Percentiles rank a stretch among this genome's conserved stretches.
Evolutionary conservation across 1,140 invertebrate species (phyloP).

Genomic region (Odontomachus brunneus): DNA sequence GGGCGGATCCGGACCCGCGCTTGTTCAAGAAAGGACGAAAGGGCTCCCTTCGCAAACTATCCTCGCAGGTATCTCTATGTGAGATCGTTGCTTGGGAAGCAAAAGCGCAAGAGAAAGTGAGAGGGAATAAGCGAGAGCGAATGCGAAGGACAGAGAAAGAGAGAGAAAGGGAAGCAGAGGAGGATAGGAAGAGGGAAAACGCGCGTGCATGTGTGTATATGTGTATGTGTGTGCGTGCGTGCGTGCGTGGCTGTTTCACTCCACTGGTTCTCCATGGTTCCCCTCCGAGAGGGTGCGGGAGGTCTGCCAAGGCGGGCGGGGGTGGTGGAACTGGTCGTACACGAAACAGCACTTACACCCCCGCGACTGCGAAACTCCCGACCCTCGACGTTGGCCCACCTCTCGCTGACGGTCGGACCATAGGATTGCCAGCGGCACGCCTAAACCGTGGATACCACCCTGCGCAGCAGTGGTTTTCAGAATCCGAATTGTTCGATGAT

Average conservation of each 20-base stretch:
- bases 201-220: neutral
- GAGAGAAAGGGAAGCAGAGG: neutral
- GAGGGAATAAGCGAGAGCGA: neutral
- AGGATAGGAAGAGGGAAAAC: conserved; percentile 12
- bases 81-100: conserved; percentile 58
- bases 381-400: conserved; percentile 74
- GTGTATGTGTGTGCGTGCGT: neutral
- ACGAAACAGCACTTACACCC: conserved; percentile 83
- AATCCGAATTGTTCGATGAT: conserved; percentile 9
- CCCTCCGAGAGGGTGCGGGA: conserved; percentile 20
- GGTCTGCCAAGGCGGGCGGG: conserved; percentile 41
- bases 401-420: conserved; percentile 68
- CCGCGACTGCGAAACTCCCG: conserved; percentile 75
- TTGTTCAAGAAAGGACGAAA: conserved; percentile 53
- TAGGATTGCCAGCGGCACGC: conserved; percentile 65
- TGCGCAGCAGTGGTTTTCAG: conserved; percentile 67
- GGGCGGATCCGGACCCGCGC: conserved; percentile 38
- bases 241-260: conserved; percentile 58
- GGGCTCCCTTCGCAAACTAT: conserved; percentile 50
- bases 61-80: conserved; percentile 35
- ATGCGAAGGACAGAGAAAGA: neutral
- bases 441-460: conserved; percentile 60
- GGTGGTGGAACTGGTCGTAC: conserved; percentile 72
- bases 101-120: neutral
- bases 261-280: conserved; percentile 38